These are phyloP conservation scores for Epinephelus malabaricus DNA, from an alignment of 2,797 vertebrate species.

Conservation along the genomic window DNA sequence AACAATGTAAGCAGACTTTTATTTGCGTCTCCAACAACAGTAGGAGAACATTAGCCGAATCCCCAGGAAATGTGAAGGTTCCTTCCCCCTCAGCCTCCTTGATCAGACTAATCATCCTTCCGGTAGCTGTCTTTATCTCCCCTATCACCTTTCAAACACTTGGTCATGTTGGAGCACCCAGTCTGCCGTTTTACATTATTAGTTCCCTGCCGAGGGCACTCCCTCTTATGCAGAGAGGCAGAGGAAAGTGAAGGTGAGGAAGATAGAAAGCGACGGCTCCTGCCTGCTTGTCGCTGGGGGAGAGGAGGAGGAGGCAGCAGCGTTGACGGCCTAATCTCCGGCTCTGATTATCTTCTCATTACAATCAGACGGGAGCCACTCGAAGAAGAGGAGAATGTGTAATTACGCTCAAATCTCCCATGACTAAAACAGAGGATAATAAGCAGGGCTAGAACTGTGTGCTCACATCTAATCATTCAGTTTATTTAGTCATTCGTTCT, in stretches of 20 bases:
- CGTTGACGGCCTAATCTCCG: conserved; percentile 84
- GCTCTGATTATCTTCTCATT: conserved; percentile 87
- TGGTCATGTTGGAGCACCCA: conserved; percentile 62
- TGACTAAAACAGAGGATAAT: conserved; percentile 78
- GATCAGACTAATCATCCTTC: conserved; percentile 71
- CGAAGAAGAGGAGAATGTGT: conserved; percentile 72
- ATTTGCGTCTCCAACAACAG: conserved; percentile 25
- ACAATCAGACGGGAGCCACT: conserved; percentile 81
- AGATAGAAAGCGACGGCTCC: conserved; percentile 65
- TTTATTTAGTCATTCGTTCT: conserved; percentile 66
- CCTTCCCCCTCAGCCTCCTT: conserved; percentile 43
- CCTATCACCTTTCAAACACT: conserved; percentile 62
- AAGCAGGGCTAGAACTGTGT: conserved; percentile 59
- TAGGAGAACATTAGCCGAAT: conserved; percentile 28
- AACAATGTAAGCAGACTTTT: conserved; percentile 1
- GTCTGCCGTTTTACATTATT: conserved; percentile 76
- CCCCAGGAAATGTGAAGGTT: conserved; percentile 31
- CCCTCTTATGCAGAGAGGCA: conserved; percentile 35
- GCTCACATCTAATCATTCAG: conserved; percentile 55
- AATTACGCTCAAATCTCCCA: conserved; percentile 81
- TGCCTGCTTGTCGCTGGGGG: conserved; percentile 53
- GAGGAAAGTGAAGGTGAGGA: conserved; percentile 57
- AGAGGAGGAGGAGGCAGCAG: conserved; percentile 44
- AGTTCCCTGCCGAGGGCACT: conserved; percentile 65
- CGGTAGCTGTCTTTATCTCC: conserved; percentile 59